A percentile compares a stretch with the other conserved stretches of the same genome.
Evolutionary conservation across 2,113 vertebrate species (phyloP).

Genomic region (Mixornis gularis): DNA sequence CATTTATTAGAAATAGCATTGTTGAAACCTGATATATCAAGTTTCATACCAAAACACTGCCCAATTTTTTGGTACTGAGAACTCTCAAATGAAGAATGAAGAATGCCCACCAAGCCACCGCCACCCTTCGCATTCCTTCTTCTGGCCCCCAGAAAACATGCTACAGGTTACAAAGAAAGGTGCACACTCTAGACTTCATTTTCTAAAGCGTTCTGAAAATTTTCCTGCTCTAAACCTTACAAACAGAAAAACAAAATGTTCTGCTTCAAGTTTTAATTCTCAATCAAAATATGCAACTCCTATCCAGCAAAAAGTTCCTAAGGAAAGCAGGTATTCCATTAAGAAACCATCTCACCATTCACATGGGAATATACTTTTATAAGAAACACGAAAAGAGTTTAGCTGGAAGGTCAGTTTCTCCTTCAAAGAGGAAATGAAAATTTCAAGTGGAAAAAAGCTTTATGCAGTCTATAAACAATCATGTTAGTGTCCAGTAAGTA

Average conservation of each 20-base stretch:
- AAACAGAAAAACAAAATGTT: background rate
- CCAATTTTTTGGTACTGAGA: background rate
- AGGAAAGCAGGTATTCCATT: background rate
- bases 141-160: background rate
- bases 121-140: background rate
- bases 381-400: background rate
- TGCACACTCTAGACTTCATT: background rate
- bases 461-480: background rate
- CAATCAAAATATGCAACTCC: background rate
- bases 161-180: background rate
- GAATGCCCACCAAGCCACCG: background rate
- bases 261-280: background rate
- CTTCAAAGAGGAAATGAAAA: background rate
- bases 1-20: background rate
- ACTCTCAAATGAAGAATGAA: background rate
- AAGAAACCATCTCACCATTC: background rate
- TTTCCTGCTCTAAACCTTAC: background rate
- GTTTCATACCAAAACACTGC: background rate
- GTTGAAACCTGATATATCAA: background rate
- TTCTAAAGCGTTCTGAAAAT: background rate
- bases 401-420: background rate
- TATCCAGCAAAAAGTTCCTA: background rate
- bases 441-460: background rate
- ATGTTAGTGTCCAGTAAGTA: background rate
- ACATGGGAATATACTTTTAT: background rate